Conservation (phyloP, 2,113 vertebrate species). For the Balaenoptera acutorostrata region DNA sequence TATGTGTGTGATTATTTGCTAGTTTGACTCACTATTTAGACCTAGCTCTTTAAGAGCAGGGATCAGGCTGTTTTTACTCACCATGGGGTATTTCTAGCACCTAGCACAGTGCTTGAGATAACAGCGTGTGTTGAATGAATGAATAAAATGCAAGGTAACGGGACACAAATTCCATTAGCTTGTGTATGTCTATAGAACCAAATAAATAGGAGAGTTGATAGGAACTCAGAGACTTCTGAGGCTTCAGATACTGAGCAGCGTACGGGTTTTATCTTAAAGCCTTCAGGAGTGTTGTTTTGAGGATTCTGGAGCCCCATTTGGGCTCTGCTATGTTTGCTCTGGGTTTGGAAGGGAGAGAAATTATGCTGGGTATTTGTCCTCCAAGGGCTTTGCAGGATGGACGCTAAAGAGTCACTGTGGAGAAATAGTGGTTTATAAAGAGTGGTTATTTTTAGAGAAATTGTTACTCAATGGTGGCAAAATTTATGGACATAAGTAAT, state of each 20-base stretch:
- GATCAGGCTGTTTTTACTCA: background rate
- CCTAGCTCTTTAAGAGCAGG: background rate
- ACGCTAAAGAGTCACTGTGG: background rate
- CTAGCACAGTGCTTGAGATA: background rate
- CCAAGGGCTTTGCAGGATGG: background rate
- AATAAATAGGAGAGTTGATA: background rate
- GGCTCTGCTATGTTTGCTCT: background rate
- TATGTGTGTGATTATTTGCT: background rate
- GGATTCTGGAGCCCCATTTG: background rate
- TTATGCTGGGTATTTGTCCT: background rate
- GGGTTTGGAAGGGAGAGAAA: background rate
- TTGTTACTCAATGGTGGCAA: background rate
- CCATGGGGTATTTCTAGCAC: background rate
- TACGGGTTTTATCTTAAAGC: background rate
- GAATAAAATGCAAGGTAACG: background rate
- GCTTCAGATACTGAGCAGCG: background rate
- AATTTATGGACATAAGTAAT: background rate
- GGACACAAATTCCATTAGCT: background rate
- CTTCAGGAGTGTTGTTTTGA: background rate
- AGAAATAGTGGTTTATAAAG: background rate
- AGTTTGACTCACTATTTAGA: background rate
- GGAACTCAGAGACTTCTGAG: background rate
- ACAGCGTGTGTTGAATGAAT: background rate
- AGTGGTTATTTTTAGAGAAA: background rate
- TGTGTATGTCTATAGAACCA: background rate